Conservation (phyloP, 2,888 invertebrate genomes). For the Caradrina kadenii region DNA sequence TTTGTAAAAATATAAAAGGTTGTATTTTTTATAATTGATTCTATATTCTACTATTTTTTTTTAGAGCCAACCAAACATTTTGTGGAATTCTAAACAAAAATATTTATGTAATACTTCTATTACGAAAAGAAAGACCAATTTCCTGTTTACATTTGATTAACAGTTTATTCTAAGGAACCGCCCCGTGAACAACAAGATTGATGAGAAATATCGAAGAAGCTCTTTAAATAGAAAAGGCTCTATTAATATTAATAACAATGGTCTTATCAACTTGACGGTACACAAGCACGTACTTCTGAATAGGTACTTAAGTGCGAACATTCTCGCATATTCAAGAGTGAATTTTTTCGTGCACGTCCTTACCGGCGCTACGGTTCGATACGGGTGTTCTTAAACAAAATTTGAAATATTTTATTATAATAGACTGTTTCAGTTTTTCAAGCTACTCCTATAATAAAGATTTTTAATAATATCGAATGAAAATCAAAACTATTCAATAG, state of each 20-base stretch:
- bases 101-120: not conserved
- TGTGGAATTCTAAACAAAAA: not conserved
- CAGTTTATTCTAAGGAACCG: conserved; percentile 8
- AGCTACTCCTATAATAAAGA: not conserved
- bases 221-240: conserved; percentile 33
- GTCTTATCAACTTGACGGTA: conserved; percentile 24
- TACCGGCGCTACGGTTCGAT: conserved; percentile 2
- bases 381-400: conserved; percentile 3
- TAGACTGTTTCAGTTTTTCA: not conserved
- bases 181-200: conserved; percentile 30
- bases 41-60: too few species aligned
- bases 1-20: too few species aligned
- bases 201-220: conserved; percentile 38
- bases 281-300: conserved; percentile 5
- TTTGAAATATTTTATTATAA: conserved; percentile 27
- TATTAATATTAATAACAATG: conserved; percentile 43
- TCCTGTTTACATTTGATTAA: conserved; percentile 7
- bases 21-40: too few species aligned
- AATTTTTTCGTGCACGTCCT: conserved; percentile 11
- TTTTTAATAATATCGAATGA: not conserved
- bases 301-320: conserved; percentile 23
- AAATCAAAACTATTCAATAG: too few species aligned
- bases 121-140: not conserved
- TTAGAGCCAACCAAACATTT: not conserved
- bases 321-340: conserved; percentile 32